These are phyloP conservation scores for Trileptium ribeirensis DNA, from an alignment of 2,888 invertebrate genomes.

Conservation along the genomic window DNA sequence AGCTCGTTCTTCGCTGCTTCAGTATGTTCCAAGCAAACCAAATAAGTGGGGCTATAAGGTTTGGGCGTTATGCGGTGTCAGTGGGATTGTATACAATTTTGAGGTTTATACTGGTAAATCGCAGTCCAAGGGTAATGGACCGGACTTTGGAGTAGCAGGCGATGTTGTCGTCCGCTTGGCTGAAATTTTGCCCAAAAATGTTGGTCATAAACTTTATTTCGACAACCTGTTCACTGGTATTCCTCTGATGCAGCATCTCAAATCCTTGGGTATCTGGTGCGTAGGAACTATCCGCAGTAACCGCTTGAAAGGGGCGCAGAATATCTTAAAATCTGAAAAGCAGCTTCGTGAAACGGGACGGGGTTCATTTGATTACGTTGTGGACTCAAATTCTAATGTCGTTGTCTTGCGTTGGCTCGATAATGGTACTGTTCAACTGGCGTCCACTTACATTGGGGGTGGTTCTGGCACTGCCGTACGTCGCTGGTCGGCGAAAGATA, in stretches of 20 bases:
- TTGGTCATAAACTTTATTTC: background rate
- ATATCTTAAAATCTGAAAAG: background rate
- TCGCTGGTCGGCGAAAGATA: conserved; percentile 35
- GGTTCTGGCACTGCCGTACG: conserved; percentile 38
- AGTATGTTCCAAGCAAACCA: conserved; percentile 14
- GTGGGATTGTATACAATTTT: conserved; percentile 16
- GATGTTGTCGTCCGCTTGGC: background rate
- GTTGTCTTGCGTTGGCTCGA: conserved; percentile 41
- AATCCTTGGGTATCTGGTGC: background rate
- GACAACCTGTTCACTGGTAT: background rate
- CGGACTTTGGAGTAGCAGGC: background rate
- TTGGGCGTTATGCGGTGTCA: background rate
- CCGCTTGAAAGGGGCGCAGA: background rate
- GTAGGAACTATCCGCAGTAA: background rate
- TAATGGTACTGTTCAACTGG: conserved; percentile 42
- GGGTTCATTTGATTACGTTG: background rate
- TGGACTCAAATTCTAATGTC: conserved; percentile 27
- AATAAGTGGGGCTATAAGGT: conserved; percentile 17
- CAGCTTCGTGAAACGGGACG: background rate
- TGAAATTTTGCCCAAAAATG: background rate
- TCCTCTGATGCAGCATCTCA: background rate
- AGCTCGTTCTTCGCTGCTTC: conserved; percentile 20
- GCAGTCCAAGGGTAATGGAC: background rate
- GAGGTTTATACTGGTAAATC: background rate
- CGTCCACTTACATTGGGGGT: conserved; percentile 39